Evolutionary conservation across 2,888 invertebrate genomes (phyloP), one percentile per base, ranked within the genome.

Genomic region (Spialia ferax): DNA sequence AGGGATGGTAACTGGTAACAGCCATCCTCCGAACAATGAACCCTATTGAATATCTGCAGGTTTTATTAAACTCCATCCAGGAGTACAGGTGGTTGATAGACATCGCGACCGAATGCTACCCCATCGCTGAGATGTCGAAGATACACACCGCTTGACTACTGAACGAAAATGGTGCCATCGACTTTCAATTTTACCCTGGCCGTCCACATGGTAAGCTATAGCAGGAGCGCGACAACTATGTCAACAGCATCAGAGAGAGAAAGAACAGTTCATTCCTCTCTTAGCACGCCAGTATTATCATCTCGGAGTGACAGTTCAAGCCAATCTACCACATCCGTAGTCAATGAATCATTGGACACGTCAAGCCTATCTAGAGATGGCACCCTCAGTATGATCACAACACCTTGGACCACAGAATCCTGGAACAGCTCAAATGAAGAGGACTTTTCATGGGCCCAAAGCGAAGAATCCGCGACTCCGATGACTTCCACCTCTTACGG

Each of bases 51-150:
- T 86, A 81, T 67, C 71, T 92, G 4, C 77, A 82, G 11, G 79
- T 74, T 6, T 73, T 90, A 29, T 74, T 89, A 7, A 79, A 76
- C 32, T 84, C 84, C 2, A 73, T 91, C n/a, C 84, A 86, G 69
- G 83, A 88, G 60, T 89, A 90, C 69, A 75, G 87, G 35, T 92
- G 91, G 91, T 75, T 92, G 1, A 55, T 90, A n/a, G 86, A 89
- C 15, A 75, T 87, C 11, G 92, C 89, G 2, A 81, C 82, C 22
- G 87, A 87, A 54, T 84, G 83, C 71, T 92, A 92, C 61, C 93
- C 91, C 0, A 79, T 93, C 29, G 77, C 78, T 1, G 72, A 79
- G 42, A 86, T 93, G 85, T 86, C 89, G 0, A 88, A 82, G 72
- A 81, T 91, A 26, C 91, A 91, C 68, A 86, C 86, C 10, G 85